phyloP scores from a whole-genome alignment of 2,888 invertebrate species.

The Leptogaster cylindrica region DNA sequence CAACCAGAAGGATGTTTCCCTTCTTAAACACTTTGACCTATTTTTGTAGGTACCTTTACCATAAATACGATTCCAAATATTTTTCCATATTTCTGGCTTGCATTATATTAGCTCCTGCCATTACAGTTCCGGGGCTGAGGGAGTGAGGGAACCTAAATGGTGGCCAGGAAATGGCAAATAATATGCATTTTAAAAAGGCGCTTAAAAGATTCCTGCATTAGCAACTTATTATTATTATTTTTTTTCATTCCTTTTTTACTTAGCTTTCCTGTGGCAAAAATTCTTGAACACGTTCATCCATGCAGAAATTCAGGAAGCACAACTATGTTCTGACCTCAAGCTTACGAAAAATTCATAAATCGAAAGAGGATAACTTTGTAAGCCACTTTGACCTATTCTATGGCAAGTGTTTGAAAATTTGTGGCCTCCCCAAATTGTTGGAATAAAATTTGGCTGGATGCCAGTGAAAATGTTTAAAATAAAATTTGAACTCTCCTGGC shows the following conservation, averaged over 20 bases:
- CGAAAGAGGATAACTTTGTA: conserved; percentile 19
- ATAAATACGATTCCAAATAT: not conserved
- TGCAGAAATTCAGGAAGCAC: conserved; percentile 12
- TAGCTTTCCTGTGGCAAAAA: not conserved
- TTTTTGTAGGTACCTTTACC: conserved; percentile 16
- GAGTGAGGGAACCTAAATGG: conserved; percentile 12
- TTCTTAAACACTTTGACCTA: conserved; percentile 27
- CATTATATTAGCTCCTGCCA: no score
- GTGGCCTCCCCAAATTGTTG: conserved; percentile 16
- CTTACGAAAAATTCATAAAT: conserved; percentile 23
- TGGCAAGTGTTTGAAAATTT: conserved; percentile 23
- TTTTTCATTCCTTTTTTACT: no score
- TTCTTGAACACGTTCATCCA: conserved; percentile 14
- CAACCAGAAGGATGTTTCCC: conserved; percentile 12
- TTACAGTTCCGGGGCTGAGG: no score
- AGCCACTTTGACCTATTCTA: conserved; percentile 28
- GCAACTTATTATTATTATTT: no score
- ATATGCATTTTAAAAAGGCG: conserved; percentile 11
- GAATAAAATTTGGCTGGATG: conserved; percentile 3
- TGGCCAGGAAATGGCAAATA: conserved; percentile 8
- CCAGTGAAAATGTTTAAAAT: conserved; percentile 18
- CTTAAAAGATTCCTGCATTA: not conserved
- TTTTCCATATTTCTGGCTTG: conserved; percentile 11
- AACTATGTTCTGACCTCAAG: conserved; percentile 10
- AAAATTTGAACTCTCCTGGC: no score